Evolutionary conservation across 2,113 vertebrate species (phyloP), one percentile per base, ranked within the genome.

Genomic region (Ardeotis arabs): DNA sequence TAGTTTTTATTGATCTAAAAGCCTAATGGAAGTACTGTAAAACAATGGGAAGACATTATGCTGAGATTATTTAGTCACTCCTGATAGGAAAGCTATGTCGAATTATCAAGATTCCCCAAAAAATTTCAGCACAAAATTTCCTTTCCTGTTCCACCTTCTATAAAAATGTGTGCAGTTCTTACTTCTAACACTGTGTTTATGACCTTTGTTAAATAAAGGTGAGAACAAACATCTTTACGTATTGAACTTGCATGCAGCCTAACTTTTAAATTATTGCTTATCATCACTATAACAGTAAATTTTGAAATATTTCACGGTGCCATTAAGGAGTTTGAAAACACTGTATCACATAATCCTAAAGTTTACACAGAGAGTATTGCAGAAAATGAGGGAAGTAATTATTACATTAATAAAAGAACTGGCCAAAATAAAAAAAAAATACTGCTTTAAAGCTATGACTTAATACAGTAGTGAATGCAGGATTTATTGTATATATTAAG

Each of bases 371-470:
- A 18, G 4, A 58, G 9, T 47, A 62, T 39, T 12, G 2, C 12
- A 72, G 25, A 55, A 91, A 78, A 62, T 33, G 18, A 44, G 12
- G 4, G 8, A 63, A 66, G 10, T 19, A 47, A 70, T 59, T 62
- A 39, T 59, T 82, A 64, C 45, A 56, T 47, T 35, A 35, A 31
- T 25, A 15, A 27, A 75, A 60, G 2, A 82, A 41, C 16, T 64
- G 7, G 1, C 1, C 1, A 58, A 52, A 58, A 20, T 39, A 44
- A 74, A 15, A 18, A 18, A 41, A 44, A 29, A 11, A 4, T 31
- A 15, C 24, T 66, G 2, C 1, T 88, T 92, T 50, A 84, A 81
- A 47, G 1, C 7, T 1, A 33, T 3, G 0, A 28, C 7, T 67
- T 86, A 53, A 31, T 70, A 5, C 4, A 31, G 29, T 82, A 50